Conservation (phyloP, 2,113 vertebrate species). For the Microtus richardsoni region DNA sequence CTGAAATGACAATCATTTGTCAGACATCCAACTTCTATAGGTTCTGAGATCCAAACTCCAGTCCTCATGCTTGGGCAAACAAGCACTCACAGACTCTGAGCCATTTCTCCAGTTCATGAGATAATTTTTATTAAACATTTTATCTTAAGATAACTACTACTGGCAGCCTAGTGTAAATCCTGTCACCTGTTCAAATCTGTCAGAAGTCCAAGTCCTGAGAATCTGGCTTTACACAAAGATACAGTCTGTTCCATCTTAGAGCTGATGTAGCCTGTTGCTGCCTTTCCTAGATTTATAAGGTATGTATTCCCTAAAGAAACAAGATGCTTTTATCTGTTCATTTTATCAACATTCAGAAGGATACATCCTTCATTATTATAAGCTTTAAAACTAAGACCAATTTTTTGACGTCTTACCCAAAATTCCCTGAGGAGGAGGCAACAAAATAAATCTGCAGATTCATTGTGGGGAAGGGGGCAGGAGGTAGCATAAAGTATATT, state of each 20-base stretch:
- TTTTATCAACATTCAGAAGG: background rate
- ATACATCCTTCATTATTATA: background rate
- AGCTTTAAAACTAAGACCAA: conserved; percentile 29
- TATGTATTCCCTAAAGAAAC: background rate
- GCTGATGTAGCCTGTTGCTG: background rate
- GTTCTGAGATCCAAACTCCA: background rate
- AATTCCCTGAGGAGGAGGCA: conserved; percentile 39
- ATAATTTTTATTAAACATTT: background rate
- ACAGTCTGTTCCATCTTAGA: background rate
- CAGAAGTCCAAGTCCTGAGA: background rate
- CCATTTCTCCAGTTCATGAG: background rate
- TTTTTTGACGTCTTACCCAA: conserved; percentile 42
- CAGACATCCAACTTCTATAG: background rate
- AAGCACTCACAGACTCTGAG: background rate
- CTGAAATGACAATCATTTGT: background rate
- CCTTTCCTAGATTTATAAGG: conserved; percentile 5
- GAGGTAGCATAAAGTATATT: conserved; percentile 41
- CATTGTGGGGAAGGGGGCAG: background rate
- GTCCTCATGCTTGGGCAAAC: background rate
- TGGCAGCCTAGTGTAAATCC: background rate
- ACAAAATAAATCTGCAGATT: conserved; percentile 12
- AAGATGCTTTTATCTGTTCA: background rate
- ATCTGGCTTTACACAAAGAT: background rate
- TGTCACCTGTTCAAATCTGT: background rate
- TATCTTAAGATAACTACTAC: background rate